Conservation (phyloP, 2,888 invertebrate genomes). For the Noctua janthe region DNA sequence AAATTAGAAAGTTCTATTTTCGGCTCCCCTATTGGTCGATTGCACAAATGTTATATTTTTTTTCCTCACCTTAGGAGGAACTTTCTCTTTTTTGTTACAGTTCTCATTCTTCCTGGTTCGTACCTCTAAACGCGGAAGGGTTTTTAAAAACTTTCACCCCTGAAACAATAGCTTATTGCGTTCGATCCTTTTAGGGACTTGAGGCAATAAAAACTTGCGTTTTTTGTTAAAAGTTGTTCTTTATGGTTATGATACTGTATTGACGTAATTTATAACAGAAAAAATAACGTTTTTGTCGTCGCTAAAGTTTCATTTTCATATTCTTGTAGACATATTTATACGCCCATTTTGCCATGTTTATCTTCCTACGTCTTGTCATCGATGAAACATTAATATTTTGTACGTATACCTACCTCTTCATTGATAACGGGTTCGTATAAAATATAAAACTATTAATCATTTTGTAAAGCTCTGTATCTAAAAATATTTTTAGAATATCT, state of each 20-base stretch:
- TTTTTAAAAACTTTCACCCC: constrained; percentile 85
- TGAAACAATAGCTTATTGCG: constrained; percentile 80
- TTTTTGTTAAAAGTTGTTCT: constrained; percentile 17
- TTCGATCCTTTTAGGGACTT: constrained; percentile 58
- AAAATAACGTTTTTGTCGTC: constrained; percentile 34
- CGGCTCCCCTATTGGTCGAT: constrained; percentile 81
- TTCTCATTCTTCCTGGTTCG: constrained; percentile 84
- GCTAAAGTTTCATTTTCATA: constrained; percentile 37
- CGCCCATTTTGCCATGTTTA: constrained; percentile 10
- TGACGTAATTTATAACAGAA: constrained; percentile 4
- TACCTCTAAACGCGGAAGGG: constrained; percentile 86
- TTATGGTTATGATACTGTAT: constrained; percentile 20
- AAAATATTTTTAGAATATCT: not conserved
- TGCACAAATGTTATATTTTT: constrained; percentile 78
- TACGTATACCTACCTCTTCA: not conserved
- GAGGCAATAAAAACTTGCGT: constrained; percentile 43
- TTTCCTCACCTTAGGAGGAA: constrained; percentile 78
- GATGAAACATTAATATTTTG: constrained; percentile 27
- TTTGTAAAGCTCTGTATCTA: not conserved
- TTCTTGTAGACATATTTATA: constrained; percentile 35
- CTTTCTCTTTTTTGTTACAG: constrained; percentile 90
- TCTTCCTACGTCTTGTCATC: constrained; percentile 28
- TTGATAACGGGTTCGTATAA: not conserved
- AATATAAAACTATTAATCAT: not conserved
- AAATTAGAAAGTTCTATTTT: constrained; percentile 87